Evolutionary conservation across 2,113 vertebrate genomes (phyloP), one percentile per base, ranked within the genome.

Genomic region (Microcebus griseorufus): DNA sequence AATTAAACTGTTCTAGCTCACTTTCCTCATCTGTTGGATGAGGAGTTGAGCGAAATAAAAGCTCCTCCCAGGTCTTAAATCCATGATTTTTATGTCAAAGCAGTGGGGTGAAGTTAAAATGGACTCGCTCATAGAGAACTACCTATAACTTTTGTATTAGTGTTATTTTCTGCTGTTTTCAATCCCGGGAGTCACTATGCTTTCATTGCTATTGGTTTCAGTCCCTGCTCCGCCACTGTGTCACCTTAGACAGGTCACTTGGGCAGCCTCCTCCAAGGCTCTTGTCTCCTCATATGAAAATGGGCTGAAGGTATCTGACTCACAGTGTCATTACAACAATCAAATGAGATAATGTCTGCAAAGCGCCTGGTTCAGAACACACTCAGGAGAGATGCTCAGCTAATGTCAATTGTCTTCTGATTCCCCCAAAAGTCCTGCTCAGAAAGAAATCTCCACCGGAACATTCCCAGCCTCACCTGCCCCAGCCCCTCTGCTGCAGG

Each of bases 321-420:
- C 70, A 79, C 79, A 89, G 55, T 80, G 90, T 93, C 92, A 94
- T 80, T 39, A 53, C 29, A 29, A 82, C 95, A 94, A 96, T 60
- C 96, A 93, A 79, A 93, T 97, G 97, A 98, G 96, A 81, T 96
- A 45, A 97, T 90, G 96, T 97, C 97, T 97, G 75, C 42, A 65
- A 79, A 90, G 45, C 69, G 42, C 58, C 48, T 29, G 17, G 55
- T 45, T 94, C 39, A 3, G 67, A 78, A 27, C 2, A 14, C 6
- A 60, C 42, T 34, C 73, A 5, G 48, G 37, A 91, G 72, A 76
- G 72, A 76, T 6, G 16, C 86, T 82, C 55, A 9, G 58, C 39
- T 34, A 76, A 88, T 89, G 70, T 62, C 37, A 87, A 84, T 91
- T 55, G 73, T 75, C 82, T 55, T 87, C 37, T 1, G 2, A 1